phyloP scores from a whole-genome alignment of 2,888 invertebrate genomes.

The Ornithoptera alexandrae region DNA sequence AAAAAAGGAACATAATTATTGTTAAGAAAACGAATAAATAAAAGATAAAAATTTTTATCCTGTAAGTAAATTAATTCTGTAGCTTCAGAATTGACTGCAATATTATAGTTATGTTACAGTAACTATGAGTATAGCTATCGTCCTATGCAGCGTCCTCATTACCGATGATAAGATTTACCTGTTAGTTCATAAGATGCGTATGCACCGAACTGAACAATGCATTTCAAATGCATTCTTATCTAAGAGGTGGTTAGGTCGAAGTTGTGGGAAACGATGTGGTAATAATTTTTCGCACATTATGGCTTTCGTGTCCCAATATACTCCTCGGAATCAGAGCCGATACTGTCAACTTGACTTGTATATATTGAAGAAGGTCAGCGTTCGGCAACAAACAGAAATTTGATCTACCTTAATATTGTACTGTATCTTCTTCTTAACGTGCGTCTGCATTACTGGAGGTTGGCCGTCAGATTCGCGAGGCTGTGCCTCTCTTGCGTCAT shows the following conservation, averaged over 20 bases:
- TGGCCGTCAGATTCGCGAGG: no score
- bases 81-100: neutral
- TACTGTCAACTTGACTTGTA: conserved; percentile 21
- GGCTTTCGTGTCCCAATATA: conserved; percentile 4
- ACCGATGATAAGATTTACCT: neutral
- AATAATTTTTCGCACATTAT: conserved; percentile 6
- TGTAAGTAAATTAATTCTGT: neutral
- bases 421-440: neutral
- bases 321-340: conserved; percentile 33
- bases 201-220: neutral
- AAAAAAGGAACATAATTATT: no score
- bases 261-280: neutral
- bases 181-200: neutral
- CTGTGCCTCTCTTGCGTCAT: no score
- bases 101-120: neutral
- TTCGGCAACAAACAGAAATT: neutral
- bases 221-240: conserved; percentile 8
- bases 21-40: no score
- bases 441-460: no score
- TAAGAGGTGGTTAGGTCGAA: neutral
- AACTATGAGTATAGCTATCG: neutral
- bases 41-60: no score
- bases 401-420: neutral
- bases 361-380: conserved; percentile 4
- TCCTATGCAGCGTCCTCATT: neutral